Base-by-base conservation (phyloP, 2,797 vertebrate species). In the Enteromius afrohamiltoni region DNA sequence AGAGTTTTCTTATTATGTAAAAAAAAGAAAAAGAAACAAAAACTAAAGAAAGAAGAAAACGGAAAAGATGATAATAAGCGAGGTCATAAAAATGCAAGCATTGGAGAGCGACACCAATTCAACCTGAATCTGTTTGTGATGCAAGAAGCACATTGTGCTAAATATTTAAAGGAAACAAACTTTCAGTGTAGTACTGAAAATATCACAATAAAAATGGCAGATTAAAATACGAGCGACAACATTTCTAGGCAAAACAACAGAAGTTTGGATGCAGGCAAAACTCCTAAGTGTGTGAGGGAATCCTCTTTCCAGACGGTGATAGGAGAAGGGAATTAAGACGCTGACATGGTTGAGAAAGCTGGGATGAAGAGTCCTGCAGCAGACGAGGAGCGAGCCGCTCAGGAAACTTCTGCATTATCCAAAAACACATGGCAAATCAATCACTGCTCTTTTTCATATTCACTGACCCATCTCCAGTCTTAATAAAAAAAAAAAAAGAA, bases 61-160 rank as follows among this genome's bases (percentile, higher is more conserved):
- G 86, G 88, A 93, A 89, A 92, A 93, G 92, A 93, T 92, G 92
- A 92, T 91, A 89, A 93, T 88, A 92, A 55, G 23, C 77, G 88
- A 89, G 87, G 85, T 90, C 91, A 92, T 92, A 94, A 94, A 92
- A 95, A 95, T 92, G 90, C 91, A 95, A 94, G 94, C 93, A 94
- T 93, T 89, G 91, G 86, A 94, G 91, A 93, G 93, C 86, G 92
- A 94, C 91, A 93, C 88, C 90, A 95, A 92, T 96, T 94, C 95
- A 77, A 90, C 86, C 93, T 93, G 77, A 92, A 94, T 94, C 93
- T 91, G 94, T 92, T 87, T 92, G 91, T 95, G 91, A 88, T 90
- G 92, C 93, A 94, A 95, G 93, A 93, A 96, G 96, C 96, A 97
- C 95, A 96, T 94, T 97, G 96, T 97, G 96, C 96, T 95, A 94